Percentiles rank a stretch among this genome's conserved stretches.
Conservation (phyloP, 2,113 vertebrate genomes). For the Mastomys coucha region DNA sequence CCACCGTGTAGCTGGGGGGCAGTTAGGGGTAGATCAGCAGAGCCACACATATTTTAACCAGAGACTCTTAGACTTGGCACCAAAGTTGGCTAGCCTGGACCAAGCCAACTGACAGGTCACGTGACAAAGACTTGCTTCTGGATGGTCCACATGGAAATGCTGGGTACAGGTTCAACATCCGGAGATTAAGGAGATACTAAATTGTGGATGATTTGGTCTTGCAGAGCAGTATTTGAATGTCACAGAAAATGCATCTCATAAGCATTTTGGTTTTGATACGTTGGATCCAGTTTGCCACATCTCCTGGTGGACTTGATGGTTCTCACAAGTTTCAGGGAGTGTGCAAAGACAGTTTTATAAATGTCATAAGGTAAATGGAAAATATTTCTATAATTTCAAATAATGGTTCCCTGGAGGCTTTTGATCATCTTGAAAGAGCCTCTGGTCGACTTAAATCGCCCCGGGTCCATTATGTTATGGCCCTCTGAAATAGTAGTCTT, state of each 20-base stretch:
- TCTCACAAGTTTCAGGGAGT: conserved; percentile 31
- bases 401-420: conserved; percentile 26
- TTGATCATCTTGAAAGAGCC: conserved; percentile 61
- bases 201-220: conserved; percentile 40
- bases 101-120: not conserved
- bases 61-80: conserved; percentile 41
- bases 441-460: conserved; percentile 2
- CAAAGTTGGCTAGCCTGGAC: not conserved
- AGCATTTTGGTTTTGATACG: not conserved
- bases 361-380: conserved; percentile 54
- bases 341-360: conserved; percentile 56
- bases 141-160: not conserved
- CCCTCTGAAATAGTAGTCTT: conserved; percentile 48
- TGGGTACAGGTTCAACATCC: not conserved
- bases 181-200: not conserved
- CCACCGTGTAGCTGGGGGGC: conserved; percentile 30
- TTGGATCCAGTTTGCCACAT: conserved; percentile 50
- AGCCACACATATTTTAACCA: conserved; percentile 66
- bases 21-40: conserved; percentile 68
- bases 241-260: conserved; percentile 13
- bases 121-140: conserved; percentile 3
- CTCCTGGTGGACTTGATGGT: conserved; percentile 38
- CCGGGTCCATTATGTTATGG: conserved; percentile 10
- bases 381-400: conserved; percentile 66
- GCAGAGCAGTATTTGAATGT: conserved; percentile 14